These are phyloP conservation scores for Leuctra nigra DNA, from an alignment of 2,888 invertebrate species.

Conservation along the genomic window DNA sequence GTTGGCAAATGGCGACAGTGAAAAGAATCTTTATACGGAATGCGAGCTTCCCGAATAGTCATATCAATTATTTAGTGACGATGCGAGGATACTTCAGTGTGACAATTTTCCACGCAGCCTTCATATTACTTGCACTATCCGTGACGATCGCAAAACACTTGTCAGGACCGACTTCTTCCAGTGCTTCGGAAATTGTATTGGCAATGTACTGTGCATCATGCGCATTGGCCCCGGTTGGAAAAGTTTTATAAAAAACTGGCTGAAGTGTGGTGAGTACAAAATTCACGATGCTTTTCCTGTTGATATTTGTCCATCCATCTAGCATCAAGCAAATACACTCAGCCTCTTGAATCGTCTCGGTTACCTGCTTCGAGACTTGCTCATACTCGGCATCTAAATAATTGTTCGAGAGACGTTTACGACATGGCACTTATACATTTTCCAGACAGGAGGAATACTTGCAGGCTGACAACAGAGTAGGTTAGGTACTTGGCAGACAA, in stretches of 20 bases:
- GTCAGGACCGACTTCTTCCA: background rate
- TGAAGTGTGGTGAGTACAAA: background rate
- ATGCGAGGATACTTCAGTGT: background rate
- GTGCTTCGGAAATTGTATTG: background rate
- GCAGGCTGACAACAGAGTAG: no score
- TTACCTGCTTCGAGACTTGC: no score
- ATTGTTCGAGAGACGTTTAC: no score
- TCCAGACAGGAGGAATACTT: no score
- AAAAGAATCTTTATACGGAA: no score
- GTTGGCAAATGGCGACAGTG: no score
- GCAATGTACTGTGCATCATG: background rate
- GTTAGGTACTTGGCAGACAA: no score
- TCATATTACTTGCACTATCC: background rate
- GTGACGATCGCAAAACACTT: background rate
- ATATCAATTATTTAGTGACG: no score
- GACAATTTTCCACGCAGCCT: background rate
- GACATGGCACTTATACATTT: no score
- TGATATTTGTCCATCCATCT: background rate
- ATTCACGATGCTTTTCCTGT: background rate
- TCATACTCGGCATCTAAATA: no score
- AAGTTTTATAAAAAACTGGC: background rate
- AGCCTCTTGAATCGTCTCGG: no score
- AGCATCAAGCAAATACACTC: background rate
- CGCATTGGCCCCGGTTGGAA: background rate
- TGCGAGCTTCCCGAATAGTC: no score